These are phyloP conservation scores for Cotesia typhae DNA, from an alignment of 1,140 invertebrate species.

Conservation along the genomic window DNA sequence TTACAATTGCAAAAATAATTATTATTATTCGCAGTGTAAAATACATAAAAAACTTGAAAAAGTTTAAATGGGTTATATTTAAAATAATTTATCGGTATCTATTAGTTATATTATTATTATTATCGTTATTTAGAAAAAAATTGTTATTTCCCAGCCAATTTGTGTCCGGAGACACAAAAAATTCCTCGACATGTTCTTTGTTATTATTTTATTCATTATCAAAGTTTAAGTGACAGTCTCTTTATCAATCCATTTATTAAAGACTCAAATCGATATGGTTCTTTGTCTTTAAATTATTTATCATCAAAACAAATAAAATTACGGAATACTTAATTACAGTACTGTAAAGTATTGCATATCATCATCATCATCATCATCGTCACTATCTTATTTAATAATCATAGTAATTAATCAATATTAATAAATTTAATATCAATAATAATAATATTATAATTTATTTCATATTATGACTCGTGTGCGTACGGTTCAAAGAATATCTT, in stretches of 20 bases:
- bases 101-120: not conserved
- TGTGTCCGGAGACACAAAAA: not conserved
- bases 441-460: not conserved
- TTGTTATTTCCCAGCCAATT: not conserved
- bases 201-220: not conserved
- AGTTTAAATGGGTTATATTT: conserved; percentile 12
- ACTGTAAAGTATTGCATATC: conserved; percentile 31
- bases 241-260: not conserved
- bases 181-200: not conserved
- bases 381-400: conserved; percentile 21
- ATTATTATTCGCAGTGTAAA: conserved; percentile 35
- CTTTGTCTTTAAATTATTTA: conserved; percentile 1
- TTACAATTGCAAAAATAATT: conserved; percentile 38
- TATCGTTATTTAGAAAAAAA: not conserved
- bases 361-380: conserved; percentile 5
- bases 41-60: conserved; percentile 34
- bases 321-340: conserved; percentile 31
- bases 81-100: not conserved
- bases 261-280: conserved; percentile 35
- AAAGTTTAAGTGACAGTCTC: conserved; percentile 19
- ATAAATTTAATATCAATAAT: conserved; percentile 6
- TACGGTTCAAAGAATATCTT: no score
- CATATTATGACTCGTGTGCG: no score
- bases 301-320: conserved; percentile 1
- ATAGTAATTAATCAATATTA: not conserved